These are phyloP conservation scores for Drosophila sp. DNA, from an alignment of 1,140 invertebrate species.

Conservation along the genomic window DNA sequence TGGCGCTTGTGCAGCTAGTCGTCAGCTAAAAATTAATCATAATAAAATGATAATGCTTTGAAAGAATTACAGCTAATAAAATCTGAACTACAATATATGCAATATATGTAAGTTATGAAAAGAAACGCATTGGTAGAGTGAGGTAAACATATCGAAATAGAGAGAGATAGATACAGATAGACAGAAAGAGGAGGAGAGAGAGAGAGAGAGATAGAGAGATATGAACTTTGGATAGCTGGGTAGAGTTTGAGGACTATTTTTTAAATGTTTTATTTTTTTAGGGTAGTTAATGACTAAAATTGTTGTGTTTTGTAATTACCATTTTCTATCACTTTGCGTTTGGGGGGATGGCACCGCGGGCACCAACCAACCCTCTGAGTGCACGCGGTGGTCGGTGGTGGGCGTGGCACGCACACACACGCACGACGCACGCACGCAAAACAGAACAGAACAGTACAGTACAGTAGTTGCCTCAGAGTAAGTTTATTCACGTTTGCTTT, in stretches of 20 bases:
- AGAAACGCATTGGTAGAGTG: conserved; percentile 40
- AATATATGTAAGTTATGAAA: conserved; percentile 44
- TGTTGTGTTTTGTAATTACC: conserved; percentile 82
- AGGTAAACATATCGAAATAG: conserved; percentile 26
- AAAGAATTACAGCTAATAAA: conserved; percentile 47
- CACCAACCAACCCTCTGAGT: conserved; percentile 56
- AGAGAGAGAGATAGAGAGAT: conserved; percentile 33
- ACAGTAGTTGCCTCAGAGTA: conserved; percentile 32
- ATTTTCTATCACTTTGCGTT: conserved; percentile 84
- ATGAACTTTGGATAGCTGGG: conserved; percentile 24
- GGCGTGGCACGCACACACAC: conserved; percentile 78
- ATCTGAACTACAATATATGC: conserved; percentile 52
- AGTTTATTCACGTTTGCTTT: conserved; percentile 11
- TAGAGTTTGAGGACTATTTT: conserved; percentile 37
- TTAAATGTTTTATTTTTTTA: conserved; percentile 27
- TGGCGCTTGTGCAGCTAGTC: conserved; percentile 34
- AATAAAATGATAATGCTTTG: conserved; percentile 27
- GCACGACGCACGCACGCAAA: conserved; percentile 60
- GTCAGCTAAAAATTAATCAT: conserved; percentile 17
- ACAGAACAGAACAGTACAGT: conserved; percentile 23
- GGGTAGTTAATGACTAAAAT: conserved; percentile 65
- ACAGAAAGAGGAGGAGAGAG: conserved; percentile 18
- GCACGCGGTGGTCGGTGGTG: conserved; percentile 69
- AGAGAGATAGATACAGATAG: conserved; percentile 30
- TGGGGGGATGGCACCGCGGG: conserved; percentile 59